These are phyloP conservation scores for Oegoconia quadripuncta DNA, from an alignment of 2,888 invertebrate genomes.

Conservation along the genomic window DNA sequence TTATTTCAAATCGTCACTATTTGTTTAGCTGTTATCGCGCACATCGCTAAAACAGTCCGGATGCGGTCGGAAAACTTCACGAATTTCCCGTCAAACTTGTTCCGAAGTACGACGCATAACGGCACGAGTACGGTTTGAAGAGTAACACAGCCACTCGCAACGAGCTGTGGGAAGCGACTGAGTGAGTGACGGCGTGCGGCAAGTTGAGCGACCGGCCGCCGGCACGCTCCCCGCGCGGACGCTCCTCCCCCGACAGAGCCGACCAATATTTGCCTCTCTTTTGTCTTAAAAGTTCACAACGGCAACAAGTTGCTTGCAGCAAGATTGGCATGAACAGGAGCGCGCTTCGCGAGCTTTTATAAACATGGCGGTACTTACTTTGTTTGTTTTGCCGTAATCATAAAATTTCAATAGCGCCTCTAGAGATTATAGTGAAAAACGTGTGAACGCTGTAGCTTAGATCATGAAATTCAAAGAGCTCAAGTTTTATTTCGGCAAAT, in stretches of 20 bases:
- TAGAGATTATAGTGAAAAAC: conserved; percentile 36
- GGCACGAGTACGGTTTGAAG: conserved; percentile 46
- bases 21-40: conserved; percentile 59
- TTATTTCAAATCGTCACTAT: conserved; percentile 67
- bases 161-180: conserved; percentile 56
- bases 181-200: conserved; percentile 56
- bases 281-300: conserved; percentile 67
- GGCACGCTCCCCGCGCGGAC: conserved; percentile 63
- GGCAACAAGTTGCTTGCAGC: conserved; percentile 76
- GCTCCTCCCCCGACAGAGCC: conserved; percentile 72
- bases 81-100: conserved; percentile 79
- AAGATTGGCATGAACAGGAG: conserved; percentile 78
- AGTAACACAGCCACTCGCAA: conserved; percentile 45
- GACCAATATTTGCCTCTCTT: conserved; percentile 53
- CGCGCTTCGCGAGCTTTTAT: conserved; percentile 76
- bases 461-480: not conserved
- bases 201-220: conserved; percentile 70
- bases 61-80: conserved; percentile 70
- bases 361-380: conserved; percentile 74
- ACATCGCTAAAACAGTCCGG: conserved; percentile 68
- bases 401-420: conserved; percentile 63
- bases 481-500: too few species aligned
- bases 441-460: conserved; percentile 29
- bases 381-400: conserved; percentile 74
- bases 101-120: conserved; percentile 74